Evolutionary conservation across 2,888 invertebrate species (phyloP).

Genomic region (Drosophila fungiperda): DNA sequence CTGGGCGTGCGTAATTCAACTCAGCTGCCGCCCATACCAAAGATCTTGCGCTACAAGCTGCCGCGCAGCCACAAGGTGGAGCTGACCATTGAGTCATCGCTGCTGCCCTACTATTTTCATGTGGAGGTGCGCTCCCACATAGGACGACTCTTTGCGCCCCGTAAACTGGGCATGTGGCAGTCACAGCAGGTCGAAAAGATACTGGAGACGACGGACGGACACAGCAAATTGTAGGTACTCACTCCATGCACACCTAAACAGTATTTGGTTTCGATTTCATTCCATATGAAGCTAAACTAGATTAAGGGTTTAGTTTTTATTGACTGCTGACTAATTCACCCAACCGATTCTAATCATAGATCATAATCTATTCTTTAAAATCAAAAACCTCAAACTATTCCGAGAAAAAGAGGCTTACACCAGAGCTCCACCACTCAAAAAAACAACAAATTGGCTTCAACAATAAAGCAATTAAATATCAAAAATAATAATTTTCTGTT

Average conservation of each 20-base stretch:
- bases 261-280: background rate
- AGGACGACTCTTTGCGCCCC: constrained; percentile 88
- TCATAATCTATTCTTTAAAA: background rate
- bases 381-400: background rate
- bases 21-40: constrained; percentile 88
- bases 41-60: constrained; percentile 86
- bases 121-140: constrained; percentile 90
- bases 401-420: background rate
- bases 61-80: constrained; percentile 86
- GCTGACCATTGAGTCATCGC: constrained; percentile 86
- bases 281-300: background rate
- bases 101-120: constrained; percentile 79
- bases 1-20: constrained; percentile 84
- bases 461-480: too few species aligned
- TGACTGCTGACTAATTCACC: background rate
- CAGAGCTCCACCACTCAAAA: background rate
- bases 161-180: constrained; percentile 89
- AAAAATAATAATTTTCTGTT: background rate
- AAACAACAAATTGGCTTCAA: background rate
- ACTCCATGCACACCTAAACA: background rate
- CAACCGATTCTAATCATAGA: background rate
- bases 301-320: background rate
- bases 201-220: constrained; percentile 75
- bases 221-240: constrained; percentile 63
- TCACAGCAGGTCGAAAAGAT: constrained; percentile 82